A percentile compares a stretch with the other conserved stretches of the same genome.
These are phyloP conservation scores for Phoxinus phoxinus DNA, from an alignment of 2,113 vertebrate genomes.

Conservation along the genomic window DNA sequence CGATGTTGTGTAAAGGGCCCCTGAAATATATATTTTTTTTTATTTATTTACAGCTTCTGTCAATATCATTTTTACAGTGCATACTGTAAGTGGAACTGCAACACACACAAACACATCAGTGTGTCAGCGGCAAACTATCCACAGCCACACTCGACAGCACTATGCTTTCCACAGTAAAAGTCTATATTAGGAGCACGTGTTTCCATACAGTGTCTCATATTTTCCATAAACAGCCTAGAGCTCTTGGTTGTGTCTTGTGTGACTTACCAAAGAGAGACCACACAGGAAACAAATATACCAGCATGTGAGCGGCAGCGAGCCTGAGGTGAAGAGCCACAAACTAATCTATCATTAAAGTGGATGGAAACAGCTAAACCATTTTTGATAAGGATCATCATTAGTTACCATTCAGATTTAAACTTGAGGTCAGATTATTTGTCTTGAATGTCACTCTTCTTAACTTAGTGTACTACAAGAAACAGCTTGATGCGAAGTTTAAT, in stretches of 20 bases:
- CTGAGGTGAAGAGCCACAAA: not conserved
- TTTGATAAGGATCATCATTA: not conserved
- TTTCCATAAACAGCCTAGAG: conserved; percentile 37
- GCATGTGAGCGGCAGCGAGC: no score
- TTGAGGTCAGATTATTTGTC: not conserved
- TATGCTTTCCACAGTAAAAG: conserved; percentile 12
- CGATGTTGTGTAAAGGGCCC: no score
- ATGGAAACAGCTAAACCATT: not conserved
- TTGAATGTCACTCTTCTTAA: not conserved
- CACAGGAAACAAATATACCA: not conserved
- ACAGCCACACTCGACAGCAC: not conserved
- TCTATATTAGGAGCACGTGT: conserved; percentile 39
- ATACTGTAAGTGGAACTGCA: not conserved
- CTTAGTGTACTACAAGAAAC: not conserved
- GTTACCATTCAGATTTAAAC: not conserved
- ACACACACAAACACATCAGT: not conserved
- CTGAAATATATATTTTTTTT: no score
- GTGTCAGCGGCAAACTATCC: not conserved
- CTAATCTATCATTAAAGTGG: not conserved
- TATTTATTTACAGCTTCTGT: not conserved
- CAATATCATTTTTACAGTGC: not conserved
- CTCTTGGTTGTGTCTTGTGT: conserved; percentile 1
- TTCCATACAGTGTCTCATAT: conserved; percentile 14
- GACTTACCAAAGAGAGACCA: conserved; percentile 7
- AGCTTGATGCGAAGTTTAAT: not conserved